Percentiles rank a stretch among this genome's conserved stretches.
phyloP scores from a whole-genome alignment of 1,140 invertebrate species.

The Drosophila pallidifrons region DNA sequence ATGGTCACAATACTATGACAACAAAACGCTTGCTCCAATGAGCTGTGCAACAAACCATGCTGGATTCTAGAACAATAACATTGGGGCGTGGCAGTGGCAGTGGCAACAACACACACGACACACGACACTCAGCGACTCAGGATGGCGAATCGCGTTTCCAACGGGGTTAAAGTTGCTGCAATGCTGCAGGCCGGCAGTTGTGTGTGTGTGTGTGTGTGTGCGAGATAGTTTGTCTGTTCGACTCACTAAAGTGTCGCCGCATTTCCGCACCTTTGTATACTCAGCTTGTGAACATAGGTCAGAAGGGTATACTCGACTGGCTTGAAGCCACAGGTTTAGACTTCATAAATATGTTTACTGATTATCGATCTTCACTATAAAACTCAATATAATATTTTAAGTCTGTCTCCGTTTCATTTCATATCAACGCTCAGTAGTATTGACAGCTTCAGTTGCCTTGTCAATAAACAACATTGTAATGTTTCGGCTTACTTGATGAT shows the following conservation, averaged over 20 bases:
- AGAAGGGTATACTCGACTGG: no score
- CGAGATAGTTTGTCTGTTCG: background rate
- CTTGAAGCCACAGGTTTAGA: no score
- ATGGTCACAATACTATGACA: slow-evolving; percentile 38
- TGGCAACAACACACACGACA: slow-evolving; percentile 1
- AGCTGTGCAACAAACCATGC: slow-evolving; percentile 28
- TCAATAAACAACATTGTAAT: no score
- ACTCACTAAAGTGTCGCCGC: slow-evolving; percentile 45
- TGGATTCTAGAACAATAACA: slow-evolving; percentile 43
- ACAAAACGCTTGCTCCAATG: slow-evolving; percentile 32
- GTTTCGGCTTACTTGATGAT: no score
- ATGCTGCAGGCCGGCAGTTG: slow-evolving; percentile 42
- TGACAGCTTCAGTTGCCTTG: no score
- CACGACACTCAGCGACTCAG: background rate
- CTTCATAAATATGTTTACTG: no score
- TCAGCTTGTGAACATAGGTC: no score
- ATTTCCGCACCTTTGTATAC: slow-evolving; percentile 40
- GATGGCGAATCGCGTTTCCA: slow-evolving; percentile 34
- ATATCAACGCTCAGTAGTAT: no score
- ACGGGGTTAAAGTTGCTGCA: slow-evolving; percentile 57
- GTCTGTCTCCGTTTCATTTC: no score
- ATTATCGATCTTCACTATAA: no score
- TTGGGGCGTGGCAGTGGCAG: slow-evolving; percentile 38
- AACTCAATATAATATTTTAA: no score
- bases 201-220: background rate